Evolutionary conservation across 1,140 invertebrate genomes (phyloP).

Genomic region (Globodera rostochiensis): DNA sequence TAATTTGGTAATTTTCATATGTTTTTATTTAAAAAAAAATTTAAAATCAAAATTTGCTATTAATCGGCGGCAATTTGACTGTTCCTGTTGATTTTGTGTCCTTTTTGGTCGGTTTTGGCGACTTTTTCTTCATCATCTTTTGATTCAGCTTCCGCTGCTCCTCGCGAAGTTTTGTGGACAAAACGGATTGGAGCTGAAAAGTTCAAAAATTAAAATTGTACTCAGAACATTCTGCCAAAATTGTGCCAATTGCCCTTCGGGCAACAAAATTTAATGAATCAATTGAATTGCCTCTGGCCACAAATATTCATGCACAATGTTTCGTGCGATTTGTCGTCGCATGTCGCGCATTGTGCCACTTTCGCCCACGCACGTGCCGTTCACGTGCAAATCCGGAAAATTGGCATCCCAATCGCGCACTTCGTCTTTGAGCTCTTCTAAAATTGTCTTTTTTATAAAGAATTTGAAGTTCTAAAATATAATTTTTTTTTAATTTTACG

Average conservation of each 20-base stretch:
- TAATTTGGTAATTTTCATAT: not conserved
- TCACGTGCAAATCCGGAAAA: not conserved
- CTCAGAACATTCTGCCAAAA: no score
- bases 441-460: not conserved
- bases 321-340: not conserved
- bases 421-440: conserved; percentile 8
- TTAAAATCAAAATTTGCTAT: not conserved
- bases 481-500: not conserved
- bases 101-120: not conserved
- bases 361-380: not conserved
- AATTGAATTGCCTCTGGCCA: not conserved
- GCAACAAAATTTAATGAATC: no score
- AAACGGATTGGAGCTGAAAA: not conserved
- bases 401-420: not conserved
- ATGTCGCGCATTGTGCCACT: not conserved
- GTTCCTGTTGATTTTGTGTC: not conserved
- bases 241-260: no score
- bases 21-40: no score
- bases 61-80: conserved; percentile 13
- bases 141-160: not conserved
- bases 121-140: not conserved
- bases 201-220: not conserved
- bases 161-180: not conserved
- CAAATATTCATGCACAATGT: not conserved
- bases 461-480: no score